A percentile compares a stretch with the other conserved stretches of the same genome.
Evolutionary conservation across 2,113 vertebrate species (phyloP).

Genomic region (Sardina pilchardus): DNA sequence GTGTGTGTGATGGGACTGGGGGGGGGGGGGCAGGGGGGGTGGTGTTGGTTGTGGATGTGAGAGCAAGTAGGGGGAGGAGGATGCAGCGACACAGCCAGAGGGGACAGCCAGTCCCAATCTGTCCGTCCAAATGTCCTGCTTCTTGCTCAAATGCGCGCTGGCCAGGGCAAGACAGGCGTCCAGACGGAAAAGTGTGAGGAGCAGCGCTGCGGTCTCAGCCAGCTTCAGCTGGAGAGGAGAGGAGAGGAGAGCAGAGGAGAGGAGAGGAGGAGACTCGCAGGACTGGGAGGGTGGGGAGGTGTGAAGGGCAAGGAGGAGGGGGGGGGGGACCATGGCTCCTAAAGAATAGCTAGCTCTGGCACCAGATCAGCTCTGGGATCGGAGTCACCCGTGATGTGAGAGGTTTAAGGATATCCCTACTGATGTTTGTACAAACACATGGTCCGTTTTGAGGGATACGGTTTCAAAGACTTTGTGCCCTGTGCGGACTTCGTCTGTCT

Average conservation of each 20-base stretch:
- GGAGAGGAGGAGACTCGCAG: not conserved
- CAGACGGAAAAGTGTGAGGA: slow-evolving; percentile 9
- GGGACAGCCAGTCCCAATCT: slow-evolving; percentile 51
- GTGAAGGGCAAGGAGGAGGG: not conserved
- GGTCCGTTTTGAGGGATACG: not conserved
- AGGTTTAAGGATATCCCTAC: not conserved
- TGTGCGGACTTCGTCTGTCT: not conserved
- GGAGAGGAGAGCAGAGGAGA: too few species aligned
- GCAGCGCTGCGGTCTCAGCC: not conserved
- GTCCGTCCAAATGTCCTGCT: slow-evolving; percentile 42
- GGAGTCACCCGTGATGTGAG: not conserved
- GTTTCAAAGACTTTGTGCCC: not conserved
- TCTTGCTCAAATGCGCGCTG: slow-evolving; percentile 28
- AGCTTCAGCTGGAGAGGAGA: not conserved
- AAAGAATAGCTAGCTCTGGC: not conserved
- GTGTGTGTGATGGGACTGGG: not conserved
- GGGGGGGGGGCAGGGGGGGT: not conserved
- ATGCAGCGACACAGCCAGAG: slow-evolving; percentile 36
- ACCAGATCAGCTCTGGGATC: not conserved
- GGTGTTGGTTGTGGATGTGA: not conserved
- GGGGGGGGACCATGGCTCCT: not conserved
- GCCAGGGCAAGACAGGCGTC: slow-evolving; percentile 6
- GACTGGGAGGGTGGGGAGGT: not conserved
- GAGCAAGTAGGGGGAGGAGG: not conserved
- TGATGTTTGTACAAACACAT: not conserved